Evolutionary conservation across 2,888 invertebrate species (phyloP).

Genomic region (Gymnosoma rotundatum): DNA sequence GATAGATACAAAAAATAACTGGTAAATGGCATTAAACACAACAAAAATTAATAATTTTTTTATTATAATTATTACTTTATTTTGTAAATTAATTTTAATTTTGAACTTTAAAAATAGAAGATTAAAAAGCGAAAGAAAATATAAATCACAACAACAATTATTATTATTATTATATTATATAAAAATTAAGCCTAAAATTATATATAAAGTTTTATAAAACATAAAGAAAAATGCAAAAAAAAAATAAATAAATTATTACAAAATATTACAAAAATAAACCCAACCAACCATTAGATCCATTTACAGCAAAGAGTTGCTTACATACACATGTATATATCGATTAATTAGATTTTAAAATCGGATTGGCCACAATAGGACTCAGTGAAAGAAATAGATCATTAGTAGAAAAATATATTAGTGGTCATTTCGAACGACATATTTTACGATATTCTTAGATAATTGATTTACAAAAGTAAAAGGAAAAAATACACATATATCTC

Average conservation of each 20-base stretch:
- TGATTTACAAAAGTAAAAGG: no score
- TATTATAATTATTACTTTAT: constrained; percentile 55
- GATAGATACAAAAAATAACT: constrained; percentile 59
- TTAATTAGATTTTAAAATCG: not conserved
- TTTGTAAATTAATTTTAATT: constrained; percentile 60
- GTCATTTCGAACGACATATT: no score
- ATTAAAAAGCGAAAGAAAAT: constrained; percentile 42
- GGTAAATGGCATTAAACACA: constrained; percentile 70
- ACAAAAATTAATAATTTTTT: constrained; percentile 47
- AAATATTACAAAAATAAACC: constrained; percentile 61
- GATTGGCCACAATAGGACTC: not conserved
- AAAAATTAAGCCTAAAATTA: constrained; percentile 57
- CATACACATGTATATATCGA: constrained; percentile 4
- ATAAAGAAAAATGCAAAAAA: constrained; percentile 48
- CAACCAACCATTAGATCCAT: constrained; percentile 43
- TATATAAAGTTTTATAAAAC: constrained; percentile 66
- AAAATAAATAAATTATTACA: constrained; percentile 68
- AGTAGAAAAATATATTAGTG: no score
- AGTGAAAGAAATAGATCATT: no score
- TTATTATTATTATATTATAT: constrained; percentile 64
- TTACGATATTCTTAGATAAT: no score
- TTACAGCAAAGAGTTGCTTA: constrained; percentile 24
- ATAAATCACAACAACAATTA: constrained; percentile 53
- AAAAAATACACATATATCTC: no score
- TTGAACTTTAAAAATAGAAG: constrained; percentile 47